A percentile compares a stretch with the other conserved stretches of the same genome.
Conservation (phyloP, 2,888 invertebrate species). For the Panorpa germanica region DNA sequence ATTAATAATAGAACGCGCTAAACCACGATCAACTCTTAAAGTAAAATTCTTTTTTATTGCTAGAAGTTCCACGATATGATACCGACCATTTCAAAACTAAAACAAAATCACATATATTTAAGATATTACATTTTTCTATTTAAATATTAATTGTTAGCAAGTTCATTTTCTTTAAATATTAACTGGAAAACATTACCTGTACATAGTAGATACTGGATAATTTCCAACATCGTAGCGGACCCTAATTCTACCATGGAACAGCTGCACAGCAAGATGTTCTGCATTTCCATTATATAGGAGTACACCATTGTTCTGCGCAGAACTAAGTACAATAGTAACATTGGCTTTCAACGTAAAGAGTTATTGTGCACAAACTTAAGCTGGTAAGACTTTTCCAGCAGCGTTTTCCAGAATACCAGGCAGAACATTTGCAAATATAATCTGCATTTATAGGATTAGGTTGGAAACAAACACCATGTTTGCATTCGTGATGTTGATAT, state of each 20-base stretch:
- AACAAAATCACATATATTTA: slow-evolving; percentile 15
- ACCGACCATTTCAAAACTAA: slow-evolving; percentile 75
- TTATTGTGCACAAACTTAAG: slow-evolving; percentile 77
- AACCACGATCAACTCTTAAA: slow-evolving; percentile 73
- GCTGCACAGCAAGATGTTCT: slow-evolving; percentile 87
- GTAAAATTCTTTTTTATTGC: slow-evolving; percentile 91
- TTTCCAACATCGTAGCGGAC: slow-evolving; percentile 96
- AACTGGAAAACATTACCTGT: slow-evolving; percentile 38
- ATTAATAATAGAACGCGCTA: slow-evolving; percentile 83
- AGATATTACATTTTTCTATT: slow-evolving; percentile 3
- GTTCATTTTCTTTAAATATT: too few species aligned
- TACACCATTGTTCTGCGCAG: slow-evolving; percentile 77
- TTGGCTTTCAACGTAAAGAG: slow-evolving; percentile 90
- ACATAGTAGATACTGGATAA: slow-evolving; percentile 94
- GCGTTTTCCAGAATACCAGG: slow-evolving; percentile 90
- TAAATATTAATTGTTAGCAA: not conserved
- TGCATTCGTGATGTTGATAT: slow-evolving; percentile 94
- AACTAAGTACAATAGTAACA: slow-evolving; percentile 85
- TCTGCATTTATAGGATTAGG: slow-evolving; percentile 60
- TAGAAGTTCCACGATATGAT: slow-evolving; percentile 76
- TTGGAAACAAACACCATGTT: slow-evolving; percentile 91
- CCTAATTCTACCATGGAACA: slow-evolving; percentile 85
- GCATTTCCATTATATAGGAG: slow-evolving; percentile 81
- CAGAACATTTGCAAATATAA: slow-evolving; percentile 88
- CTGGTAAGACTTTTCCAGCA: slow-evolving; percentile 93